Evolutionary conservation across 2,113 vertebrate species (phyloP).

Genomic region (Echinops telfairi): DNA sequence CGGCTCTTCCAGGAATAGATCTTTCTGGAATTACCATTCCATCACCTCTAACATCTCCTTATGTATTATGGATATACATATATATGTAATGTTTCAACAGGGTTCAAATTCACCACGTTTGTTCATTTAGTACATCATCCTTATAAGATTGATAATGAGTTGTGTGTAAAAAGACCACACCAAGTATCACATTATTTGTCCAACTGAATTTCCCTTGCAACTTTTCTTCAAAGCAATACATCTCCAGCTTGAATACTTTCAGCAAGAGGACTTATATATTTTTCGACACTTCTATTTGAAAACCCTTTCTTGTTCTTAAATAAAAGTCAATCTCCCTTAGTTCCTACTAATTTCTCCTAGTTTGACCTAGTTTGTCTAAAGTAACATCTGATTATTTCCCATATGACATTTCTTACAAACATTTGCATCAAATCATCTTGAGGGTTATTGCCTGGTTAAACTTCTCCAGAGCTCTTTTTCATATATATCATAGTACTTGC

Average conservation of each 20-base stretch:
- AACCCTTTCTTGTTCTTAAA: background rate
- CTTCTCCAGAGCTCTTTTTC: background rate
- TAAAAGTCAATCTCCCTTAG: background rate
- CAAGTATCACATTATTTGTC: background rate
- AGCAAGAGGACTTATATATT: background rate
- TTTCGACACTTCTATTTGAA: slow-evolving; percentile 26
- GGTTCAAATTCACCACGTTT: background rate
- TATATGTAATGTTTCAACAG: background rate
- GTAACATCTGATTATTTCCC: background rate
- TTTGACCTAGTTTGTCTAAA: background rate
- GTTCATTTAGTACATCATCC: background rate
- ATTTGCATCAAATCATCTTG: background rate
- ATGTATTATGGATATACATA: background rate
- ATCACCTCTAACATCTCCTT: background rate
- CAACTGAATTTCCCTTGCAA: background rate
- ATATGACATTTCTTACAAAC: slow-evolving; percentile 13
- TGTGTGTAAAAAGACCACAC: no score
- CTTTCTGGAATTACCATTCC: background rate
- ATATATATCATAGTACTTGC: background rate
- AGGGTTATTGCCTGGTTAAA: background rate
- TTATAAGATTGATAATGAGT: background rate
- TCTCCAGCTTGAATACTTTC: background rate
- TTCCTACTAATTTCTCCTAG: background rate
- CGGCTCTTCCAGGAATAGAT: background rate
- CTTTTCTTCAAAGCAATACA: slow-evolving; percentile 1